phyloP scores from a whole-genome alignment of 2,797 vertebrate species.

The Mastacembelus armatus region DNA sequence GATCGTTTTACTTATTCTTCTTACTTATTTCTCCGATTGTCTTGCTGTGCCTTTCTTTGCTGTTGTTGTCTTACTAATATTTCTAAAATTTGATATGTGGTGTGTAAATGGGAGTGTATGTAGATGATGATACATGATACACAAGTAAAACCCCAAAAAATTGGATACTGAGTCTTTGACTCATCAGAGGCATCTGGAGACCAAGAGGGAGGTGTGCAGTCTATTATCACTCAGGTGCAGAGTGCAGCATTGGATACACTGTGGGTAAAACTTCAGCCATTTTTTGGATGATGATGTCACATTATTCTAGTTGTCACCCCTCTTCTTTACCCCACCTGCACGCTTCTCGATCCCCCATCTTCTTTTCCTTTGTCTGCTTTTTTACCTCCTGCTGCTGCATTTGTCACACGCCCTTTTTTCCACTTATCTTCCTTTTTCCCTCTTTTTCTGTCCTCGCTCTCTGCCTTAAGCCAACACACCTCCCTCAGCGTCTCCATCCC shows the following conservation, averaged over 20 bases:
- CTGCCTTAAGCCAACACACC: conserved; percentile 51
- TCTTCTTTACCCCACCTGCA: conserved; percentile 22
- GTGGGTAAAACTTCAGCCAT: conserved; percentile 31
- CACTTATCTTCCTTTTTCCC: conserved; percentile 25
- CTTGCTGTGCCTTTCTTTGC: conserved; percentile 24
- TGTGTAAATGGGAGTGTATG: not conserved
- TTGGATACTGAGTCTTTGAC: conserved; percentile 20
- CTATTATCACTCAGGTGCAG: conserved; percentile 31
- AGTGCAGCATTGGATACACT: conserved; percentile 33
- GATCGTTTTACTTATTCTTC: conserved; percentile 25
- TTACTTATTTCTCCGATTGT: conserved; percentile 42
- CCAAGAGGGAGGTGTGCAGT: conserved; percentile 30
- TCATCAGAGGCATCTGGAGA: conserved; percentile 32
- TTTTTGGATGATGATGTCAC: conserved; percentile 53
- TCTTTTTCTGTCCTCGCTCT: conserved; percentile 34
- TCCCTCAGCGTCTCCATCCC: conserved; percentile 40
- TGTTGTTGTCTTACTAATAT: not conserved
- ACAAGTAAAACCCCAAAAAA: not conserved
- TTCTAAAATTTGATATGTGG: conserved; percentile 8
- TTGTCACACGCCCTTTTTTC: conserved; percentile 56
- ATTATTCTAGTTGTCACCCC: conserved; percentile 57
- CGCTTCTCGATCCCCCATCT: conserved; percentile 17
- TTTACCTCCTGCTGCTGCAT: conserved; percentile 50
- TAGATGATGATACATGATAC: not conserved
- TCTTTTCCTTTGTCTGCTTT: conserved; percentile 57